phyloP scores from a whole-genome alignment of 2,797 vertebrate species.

The Triplophysa yarkandensis region DNA sequence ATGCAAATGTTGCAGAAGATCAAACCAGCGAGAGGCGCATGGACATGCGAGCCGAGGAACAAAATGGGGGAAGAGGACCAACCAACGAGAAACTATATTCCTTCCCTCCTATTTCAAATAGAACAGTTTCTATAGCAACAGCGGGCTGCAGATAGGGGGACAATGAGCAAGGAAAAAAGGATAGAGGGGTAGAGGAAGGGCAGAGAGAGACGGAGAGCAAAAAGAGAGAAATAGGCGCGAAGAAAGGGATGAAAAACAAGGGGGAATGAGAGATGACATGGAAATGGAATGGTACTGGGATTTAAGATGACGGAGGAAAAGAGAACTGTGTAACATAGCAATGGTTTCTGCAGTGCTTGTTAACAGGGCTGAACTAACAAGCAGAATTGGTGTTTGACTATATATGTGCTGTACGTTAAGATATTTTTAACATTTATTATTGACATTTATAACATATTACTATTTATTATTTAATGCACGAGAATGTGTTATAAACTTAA shows the following conservation, averaged over 20 bases:
- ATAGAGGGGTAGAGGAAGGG: constrained; percentile 23
- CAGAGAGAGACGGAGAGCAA: constrained; percentile 8
- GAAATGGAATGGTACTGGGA: constrained; percentile 27
- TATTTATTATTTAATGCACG: background rate
- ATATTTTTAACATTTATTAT: background rate
- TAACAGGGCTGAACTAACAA: background rate
- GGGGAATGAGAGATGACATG: constrained; percentile 3
- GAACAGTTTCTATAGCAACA: constrained; percentile 72
- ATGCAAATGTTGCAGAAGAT: constrained; percentile 51
- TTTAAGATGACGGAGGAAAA: constrained; percentile 42
- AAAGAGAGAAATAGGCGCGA: constrained; percentile 8
- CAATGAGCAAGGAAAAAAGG: constrained; percentile 38
- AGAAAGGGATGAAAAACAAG: constrained; percentile 32
- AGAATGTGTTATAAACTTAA: background rate
- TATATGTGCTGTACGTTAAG: background rate
- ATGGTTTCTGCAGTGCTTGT: background rate
- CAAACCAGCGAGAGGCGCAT: constrained; percentile 5
- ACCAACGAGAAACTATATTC: constrained; percentile 51
- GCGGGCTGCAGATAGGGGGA: constrained; percentile 52
- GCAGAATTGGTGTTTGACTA: background rate
- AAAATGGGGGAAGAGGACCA: constrained; percentile 34
- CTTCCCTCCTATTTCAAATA: constrained; percentile 66
- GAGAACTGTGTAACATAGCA: background rate
- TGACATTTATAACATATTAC: background rate
- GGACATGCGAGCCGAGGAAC: background rate